A percentile compares a stretch with the other conserved stretches of the same genome.
Conservation (phyloP, 35 echinoderm and acorn worm genomes). For the Lytechinus variegatus region DNA sequence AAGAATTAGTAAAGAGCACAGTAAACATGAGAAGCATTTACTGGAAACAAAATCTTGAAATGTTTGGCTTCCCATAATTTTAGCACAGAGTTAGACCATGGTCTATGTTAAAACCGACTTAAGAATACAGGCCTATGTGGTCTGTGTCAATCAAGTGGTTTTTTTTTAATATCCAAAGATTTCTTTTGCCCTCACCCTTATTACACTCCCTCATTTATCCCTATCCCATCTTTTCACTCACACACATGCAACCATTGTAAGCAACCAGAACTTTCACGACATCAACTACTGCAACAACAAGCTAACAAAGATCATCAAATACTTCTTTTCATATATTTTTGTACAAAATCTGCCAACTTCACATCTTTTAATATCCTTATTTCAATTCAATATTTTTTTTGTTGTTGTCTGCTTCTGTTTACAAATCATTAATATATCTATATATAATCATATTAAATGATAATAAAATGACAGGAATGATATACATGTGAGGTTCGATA, state of each 20-base stretch:
- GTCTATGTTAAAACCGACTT: too few relatives aligned
- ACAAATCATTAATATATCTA: slow-evolving; percentile 54
- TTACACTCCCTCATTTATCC: too few relatives aligned
- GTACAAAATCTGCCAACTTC: slow-evolving; percentile 37
- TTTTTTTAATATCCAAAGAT: too few relatives aligned
- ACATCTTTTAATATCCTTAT: slow-evolving; percentile 45
- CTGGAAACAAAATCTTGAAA: too few relatives aligned
- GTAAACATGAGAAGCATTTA: too few relatives aligned
- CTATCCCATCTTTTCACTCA: background rate
- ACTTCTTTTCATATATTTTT: slow-evolving; percentile 23
- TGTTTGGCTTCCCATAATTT: too few relatives aligned
- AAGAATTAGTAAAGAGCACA: too few relatives aligned
- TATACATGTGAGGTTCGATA: slow-evolving; percentile 49
- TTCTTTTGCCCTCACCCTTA: too few relatives aligned
- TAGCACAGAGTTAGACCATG: too few relatives aligned
- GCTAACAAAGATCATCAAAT: background rate
- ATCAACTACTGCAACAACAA: background rate
- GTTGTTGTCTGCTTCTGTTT: background rate
- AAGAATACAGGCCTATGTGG: too few relatives aligned
- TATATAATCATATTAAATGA: slow-evolving; percentile 36
- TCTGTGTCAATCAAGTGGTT: too few relatives aligned
- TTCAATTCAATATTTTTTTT: slow-evolving; percentile 43
- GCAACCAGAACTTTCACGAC: background rate
- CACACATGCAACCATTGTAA: background rate
- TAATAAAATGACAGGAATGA: slow-evolving; percentile 54